Conservation (phyloP, 1,140 invertebrate genomes). For the Hydropsyche tenuis region DNA sequence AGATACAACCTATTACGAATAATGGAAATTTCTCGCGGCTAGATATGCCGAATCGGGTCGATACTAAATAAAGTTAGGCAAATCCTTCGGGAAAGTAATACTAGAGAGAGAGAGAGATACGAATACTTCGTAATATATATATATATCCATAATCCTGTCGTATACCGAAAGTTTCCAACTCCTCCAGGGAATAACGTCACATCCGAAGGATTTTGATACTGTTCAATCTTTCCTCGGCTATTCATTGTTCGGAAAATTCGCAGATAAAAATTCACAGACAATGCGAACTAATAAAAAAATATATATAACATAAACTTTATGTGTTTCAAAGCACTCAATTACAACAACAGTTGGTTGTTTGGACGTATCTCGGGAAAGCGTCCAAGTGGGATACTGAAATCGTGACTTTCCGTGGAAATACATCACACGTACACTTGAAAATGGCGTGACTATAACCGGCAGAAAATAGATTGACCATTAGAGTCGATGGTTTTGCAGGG, state of each 20-base stretch:
- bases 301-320: too few relatives aligned
- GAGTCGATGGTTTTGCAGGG: not conserved
- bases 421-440: not conserved
- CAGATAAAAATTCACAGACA: too few relatives aligned
- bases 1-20: too few relatives aligned
- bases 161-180: not conserved
- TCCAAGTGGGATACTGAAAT: too few relatives aligned
- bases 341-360: too few relatives aligned
- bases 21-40: too few relatives aligned
- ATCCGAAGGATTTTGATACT: not conserved
- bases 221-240: too few relatives aligned
- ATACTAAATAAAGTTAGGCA: slow-evolving; percentile 10
- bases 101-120: not conserved
- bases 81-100: slow-evolving; percentile 15
- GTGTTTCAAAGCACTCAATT: too few relatives aligned
- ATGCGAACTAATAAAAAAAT: too few relatives aligned
- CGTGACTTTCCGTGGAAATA: too few relatives aligned
- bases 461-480: slow-evolving; percentile 26
- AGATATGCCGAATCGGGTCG: not conserved
- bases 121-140: not conserved
- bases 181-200: not conserved
- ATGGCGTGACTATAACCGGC: not conserved
- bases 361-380: too few relatives aligned
- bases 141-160: not conserved
- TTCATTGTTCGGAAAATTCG: too few relatives aligned